Evolutionary conservation across 2,797 vertebrate genomes (phyloP).

Genomic region (Crax fasciolata): DNA sequence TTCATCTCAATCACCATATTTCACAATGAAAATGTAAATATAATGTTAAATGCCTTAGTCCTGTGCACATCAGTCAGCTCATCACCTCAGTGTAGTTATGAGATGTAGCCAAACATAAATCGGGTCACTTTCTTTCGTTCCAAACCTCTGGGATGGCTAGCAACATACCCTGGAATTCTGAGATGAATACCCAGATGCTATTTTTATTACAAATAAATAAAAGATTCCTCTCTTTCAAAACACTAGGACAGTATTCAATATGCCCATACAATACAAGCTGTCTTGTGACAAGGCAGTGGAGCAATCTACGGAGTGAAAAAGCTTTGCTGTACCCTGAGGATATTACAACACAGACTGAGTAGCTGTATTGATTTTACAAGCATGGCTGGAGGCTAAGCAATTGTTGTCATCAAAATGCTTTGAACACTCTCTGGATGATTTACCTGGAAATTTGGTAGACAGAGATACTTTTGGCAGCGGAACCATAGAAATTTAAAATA

Average conservation of each 20-base stretch:
- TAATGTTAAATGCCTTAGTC: conserved; percentile 18
- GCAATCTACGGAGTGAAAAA: not conserved
- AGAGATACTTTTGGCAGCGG: not conserved
- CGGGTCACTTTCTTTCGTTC: not conserved
- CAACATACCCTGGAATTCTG: not conserved
- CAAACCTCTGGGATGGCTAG: not conserved
- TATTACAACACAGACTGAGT: not conserved
- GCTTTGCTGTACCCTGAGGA: not conserved
- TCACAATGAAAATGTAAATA: conserved; percentile 24
- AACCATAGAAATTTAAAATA: not conserved
- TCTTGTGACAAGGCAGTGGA: not conserved
- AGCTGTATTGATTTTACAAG: not conserved
- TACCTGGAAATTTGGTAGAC: not conserved
- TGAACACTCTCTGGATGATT: not conserved
- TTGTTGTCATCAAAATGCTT: not conserved
- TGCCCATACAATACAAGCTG: not conserved
- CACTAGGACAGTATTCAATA: not conserved
- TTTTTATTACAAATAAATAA: not conserved
- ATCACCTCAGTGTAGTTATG: conserved; percentile 1
- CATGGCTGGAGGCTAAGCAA: not conserved
- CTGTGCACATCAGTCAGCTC: not conserved
- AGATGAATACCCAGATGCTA: not conserved
- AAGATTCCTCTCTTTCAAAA: not conserved
- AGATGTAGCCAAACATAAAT: conserved; percentile 15
- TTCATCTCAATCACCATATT: not conserved